Evolutionary conservation across 2,888 invertebrate genomes (phyloP).

Genomic region (Ormyrus pomaceus): DNA sequence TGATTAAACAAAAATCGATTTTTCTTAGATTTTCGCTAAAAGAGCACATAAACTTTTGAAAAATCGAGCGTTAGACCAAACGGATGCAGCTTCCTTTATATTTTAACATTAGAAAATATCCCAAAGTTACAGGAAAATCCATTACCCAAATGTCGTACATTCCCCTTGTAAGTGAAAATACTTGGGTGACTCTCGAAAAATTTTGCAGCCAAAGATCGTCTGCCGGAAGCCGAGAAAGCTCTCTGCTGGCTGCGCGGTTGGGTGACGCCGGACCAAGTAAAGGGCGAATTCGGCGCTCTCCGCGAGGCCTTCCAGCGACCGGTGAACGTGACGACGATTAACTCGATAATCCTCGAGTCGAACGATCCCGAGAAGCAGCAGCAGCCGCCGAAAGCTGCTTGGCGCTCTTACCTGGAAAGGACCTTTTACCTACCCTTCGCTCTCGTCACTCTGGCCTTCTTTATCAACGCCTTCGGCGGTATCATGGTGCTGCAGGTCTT

Average conservation of each 20-base stretch:
- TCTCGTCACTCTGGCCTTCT: conserved; percentile 82
- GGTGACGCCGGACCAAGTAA: conserved; percentile 81
- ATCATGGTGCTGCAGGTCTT: conserved; percentile 85
- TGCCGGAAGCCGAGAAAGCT: conserved; percentile 82
- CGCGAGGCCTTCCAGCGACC: conserved; percentile 73
- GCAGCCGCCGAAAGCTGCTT: conserved; percentile 61
- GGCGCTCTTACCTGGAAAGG: conserved; percentile 77
- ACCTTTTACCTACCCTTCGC: conserved; percentile 84
- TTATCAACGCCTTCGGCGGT: conserved; percentile 86
- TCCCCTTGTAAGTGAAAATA: too few species aligned
- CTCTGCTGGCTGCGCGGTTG: conserved; percentile 89
- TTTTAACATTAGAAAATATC: too few species aligned
- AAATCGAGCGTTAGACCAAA: too few species aligned
- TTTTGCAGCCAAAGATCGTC: conserved; percentile 77
- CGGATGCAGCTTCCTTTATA: too few species aligned
- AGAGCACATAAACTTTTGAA: too few species aligned
- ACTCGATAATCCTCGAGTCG: conserved; percentile 44
- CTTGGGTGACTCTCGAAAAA: neutral
- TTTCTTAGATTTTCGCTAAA: too few species aligned
- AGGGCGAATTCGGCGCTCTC: conserved; percentile 79
- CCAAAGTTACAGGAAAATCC: too few species aligned
- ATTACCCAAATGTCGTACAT: too few species aligned
- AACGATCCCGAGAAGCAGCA: conserved; percentile 35
- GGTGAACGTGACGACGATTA: conserved; percentile 59
- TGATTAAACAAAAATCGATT: too few species aligned